Conservation (phyloP, 2,113 vertebrate species). For the Kryptolebias marmoratus region DNA sequence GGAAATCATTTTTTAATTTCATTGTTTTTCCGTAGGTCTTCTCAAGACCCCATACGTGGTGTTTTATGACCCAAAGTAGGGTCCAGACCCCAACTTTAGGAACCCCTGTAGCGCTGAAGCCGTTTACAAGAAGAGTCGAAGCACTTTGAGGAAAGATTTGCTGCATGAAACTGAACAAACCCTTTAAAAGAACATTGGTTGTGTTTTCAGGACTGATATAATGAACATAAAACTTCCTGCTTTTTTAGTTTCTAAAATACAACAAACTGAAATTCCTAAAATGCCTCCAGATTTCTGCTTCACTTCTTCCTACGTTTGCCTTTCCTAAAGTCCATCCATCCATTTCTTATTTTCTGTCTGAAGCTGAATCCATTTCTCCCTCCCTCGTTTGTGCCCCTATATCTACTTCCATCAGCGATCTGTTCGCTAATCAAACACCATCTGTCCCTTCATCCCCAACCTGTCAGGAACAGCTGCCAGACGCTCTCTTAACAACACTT, state of each 20-base stretch:
- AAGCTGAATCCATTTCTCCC: constrained; percentile 41
- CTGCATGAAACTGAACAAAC: too few relatives aligned
- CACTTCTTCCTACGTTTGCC: background rate
- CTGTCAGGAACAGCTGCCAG: constrained; percentile 99
- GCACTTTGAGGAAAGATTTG: too few relatives aligned
- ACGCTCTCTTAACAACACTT: constrained; percentile 99
- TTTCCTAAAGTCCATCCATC: constrained; percentile 23
- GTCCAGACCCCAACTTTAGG: too few relatives aligned
- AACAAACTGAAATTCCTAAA: background rate
- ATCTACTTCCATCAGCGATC: constrained; percentile 80
- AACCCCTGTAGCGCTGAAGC: too few relatives aligned
- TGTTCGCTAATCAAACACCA: constrained; percentile 99
- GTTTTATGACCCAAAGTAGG: too few relatives aligned
- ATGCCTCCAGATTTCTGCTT: background rate
- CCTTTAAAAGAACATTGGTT: too few relatives aligned
- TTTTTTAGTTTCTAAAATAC: background rate
- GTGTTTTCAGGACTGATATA: too few relatives aligned
- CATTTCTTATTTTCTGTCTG: constrained; percentile 22
- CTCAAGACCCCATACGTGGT: too few relatives aligned
- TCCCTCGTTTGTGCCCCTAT: constrained; percentile 53
- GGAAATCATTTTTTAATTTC: too few relatives aligned
- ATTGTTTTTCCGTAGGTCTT: too few relatives aligned
- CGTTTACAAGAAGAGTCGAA: too few relatives aligned
- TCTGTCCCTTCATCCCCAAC: constrained; percentile 99
- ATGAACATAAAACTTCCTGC: too few relatives aligned